phyloP scores from a whole-genome alignment of 1,140 invertebrate genomes.

The Zaprionus kolodkinae region DNA sequence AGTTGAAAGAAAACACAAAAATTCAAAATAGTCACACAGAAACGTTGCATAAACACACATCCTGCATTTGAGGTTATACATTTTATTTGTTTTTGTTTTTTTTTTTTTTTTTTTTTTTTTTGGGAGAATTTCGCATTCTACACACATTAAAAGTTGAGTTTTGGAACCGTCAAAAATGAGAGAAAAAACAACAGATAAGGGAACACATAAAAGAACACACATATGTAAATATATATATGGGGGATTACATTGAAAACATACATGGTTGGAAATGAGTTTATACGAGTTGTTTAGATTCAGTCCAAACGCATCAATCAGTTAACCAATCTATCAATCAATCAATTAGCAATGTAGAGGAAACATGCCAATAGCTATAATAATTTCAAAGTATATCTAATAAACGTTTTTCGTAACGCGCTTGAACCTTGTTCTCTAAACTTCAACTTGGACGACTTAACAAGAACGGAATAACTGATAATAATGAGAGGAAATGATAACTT shows the following conservation, averaged over 20 bases:
- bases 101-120: conserved; percentile 17
- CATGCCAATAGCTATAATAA: conserved; percentile 66
- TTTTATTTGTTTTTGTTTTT: conserved; percentile 5
- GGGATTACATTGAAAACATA: conserved; percentile 62
- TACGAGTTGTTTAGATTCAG: conserved; percentile 63
- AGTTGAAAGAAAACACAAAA: conserved; percentile 58
- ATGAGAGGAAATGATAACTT: background rate
- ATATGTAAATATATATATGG: conserved; percentile 2
- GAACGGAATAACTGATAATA: conserved; percentile 6
- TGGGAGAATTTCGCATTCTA: conserved; percentile 31
- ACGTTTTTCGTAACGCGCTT: conserved; percentile 58
- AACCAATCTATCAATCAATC: conserved; percentile 62
- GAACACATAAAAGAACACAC: conserved; percentile 49
- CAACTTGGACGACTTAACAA: background rate
- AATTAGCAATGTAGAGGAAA: conserved; percentile 68
- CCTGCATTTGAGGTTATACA: conserved; percentile 39
- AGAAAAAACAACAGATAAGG: conserved; percentile 30
- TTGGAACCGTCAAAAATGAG: conserved; percentile 12
- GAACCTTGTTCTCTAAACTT: conserved; percentile 62
- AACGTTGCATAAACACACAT: conserved; percentile 81
- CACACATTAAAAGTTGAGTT: conserved; percentile 49
- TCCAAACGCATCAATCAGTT: conserved; percentile 71
- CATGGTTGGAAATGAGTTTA: conserved; percentile 45
- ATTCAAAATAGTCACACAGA: conserved; percentile 76
- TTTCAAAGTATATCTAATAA: conserved; percentile 46